Evolutionary conservation across 2,797 vertebrate genomes (phyloP).

Genomic region (Falco berigora): DNA sequence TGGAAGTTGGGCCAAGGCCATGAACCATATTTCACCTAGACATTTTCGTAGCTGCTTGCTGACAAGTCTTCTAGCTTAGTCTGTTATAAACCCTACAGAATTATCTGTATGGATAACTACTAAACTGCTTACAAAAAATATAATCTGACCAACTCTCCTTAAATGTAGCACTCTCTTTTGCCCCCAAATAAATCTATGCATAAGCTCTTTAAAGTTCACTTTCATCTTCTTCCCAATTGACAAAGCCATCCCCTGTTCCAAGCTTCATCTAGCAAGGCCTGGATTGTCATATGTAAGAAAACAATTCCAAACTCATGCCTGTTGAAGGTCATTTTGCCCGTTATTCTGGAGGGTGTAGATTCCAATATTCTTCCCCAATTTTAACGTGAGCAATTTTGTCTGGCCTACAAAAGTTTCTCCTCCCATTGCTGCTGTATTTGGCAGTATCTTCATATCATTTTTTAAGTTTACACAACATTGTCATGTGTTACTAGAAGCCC

Average conservation of each 20-base stretch:
- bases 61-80: not conserved
- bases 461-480: not conserved
- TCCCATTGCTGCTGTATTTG: not conserved
- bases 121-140: not conserved
- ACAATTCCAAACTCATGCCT: not conserved
- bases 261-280: not conserved
- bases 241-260: not conserved
- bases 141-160: not conserved
- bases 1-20: constrained; percentile 7
- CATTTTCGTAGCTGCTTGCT: constrained; percentile 34
- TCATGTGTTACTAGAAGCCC: not conserved
- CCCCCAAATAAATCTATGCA: not conserved
- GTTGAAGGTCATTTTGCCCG: not conserved
- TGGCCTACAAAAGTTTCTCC: not conserved
- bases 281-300: not conserved
- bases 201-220: not conserved
- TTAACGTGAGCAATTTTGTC: not conserved
- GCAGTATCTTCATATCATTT: not conserved
- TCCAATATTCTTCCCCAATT: not conserved
- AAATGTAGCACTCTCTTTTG: not conserved
- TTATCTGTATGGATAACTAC: not conserved
- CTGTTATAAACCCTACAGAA: not conserved
- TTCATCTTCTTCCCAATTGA: not conserved
- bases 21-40: constrained; percentile 40
- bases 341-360: not conserved